Conservation (phyloP, 2,113 vertebrate genomes). For the Saccopteryx bilineata region DNA sequence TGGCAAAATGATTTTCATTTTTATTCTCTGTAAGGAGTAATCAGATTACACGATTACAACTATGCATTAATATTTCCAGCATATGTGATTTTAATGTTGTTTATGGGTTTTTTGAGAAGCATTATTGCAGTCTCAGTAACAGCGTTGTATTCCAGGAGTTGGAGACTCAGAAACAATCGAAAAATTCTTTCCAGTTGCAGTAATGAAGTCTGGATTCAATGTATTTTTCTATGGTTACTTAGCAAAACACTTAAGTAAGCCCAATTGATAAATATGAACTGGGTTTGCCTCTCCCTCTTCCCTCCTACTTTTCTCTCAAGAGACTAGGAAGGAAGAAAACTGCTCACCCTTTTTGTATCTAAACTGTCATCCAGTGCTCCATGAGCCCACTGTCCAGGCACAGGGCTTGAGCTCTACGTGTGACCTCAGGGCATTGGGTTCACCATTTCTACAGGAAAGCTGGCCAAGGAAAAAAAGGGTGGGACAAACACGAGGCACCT, state of each 20-base stretch:
- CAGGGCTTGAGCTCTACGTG: background rate
- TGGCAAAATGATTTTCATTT: background rate
- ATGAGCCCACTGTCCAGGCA: background rate
- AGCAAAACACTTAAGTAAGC: constrained; percentile 37
- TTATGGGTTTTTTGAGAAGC: constrained; percentile 41
- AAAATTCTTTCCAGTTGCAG: constrained; percentile 49
- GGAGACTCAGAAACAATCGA: constrained; percentile 38
- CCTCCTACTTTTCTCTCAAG: background rate
- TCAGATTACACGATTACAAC: background rate
- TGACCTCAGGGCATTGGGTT: background rate
- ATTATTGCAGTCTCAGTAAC: background rate
- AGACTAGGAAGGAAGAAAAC: background rate
- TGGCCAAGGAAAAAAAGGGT: background rate
- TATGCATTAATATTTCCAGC: background rate
- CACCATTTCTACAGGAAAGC: background rate
- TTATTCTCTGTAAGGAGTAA: background rate
- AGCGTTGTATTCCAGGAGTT: constrained; percentile 20
- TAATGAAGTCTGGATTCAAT: constrained; percentile 39
- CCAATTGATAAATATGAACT: background rate
- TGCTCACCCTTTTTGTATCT: background rate
- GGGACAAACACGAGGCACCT: background rate
- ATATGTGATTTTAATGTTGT: constrained; percentile 29
- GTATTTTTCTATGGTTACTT: constrained; percentile 15
- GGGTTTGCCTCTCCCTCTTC: background rate
- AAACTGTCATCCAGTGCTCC: background rate